These are phyloP conservation scores for Paraplagusia blochii DNA, from an alignment of 2,113 vertebrate genomes.

Conservation along the genomic window DNA sequence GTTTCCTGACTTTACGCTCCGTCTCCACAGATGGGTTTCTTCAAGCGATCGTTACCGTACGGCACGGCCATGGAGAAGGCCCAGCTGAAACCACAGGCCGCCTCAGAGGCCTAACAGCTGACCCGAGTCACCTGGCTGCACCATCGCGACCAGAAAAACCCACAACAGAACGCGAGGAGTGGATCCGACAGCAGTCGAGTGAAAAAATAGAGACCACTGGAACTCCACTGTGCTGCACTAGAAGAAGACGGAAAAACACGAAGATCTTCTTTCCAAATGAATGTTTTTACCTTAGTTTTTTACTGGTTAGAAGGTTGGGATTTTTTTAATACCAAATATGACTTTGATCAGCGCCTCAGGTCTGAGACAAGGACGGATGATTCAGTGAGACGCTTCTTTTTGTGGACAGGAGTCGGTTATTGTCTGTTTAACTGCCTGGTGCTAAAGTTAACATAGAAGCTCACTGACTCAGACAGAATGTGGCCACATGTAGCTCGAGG, in stretches of 20 bases:
- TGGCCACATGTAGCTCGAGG: constrained; percentile 22
- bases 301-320: constrained; percentile 54
- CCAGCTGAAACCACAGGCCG: constrained; percentile 90
- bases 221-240: constrained; percentile 78
- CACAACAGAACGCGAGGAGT: constrained; percentile 31
- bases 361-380: constrained; percentile 12
- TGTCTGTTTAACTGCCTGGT: constrained; percentile 50
- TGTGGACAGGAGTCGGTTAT: constrained; percentile 13
- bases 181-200: constrained; percentile 45
- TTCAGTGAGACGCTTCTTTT: constrained; percentile 21
- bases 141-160: constrained; percentile 62
- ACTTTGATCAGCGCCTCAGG: constrained; percentile 25
- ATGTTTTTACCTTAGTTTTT: constrained; percentile 66
- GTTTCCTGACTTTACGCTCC: not conserved
- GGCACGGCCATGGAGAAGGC: constrained; percentile 96
- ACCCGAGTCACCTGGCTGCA: constrained; percentile 36
- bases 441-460: constrained; percentile 47
- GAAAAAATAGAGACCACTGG: constrained; percentile 73
- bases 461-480: constrained; percentile 32
- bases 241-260: constrained; percentile 56
- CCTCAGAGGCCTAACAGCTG: constrained; percentile 84
- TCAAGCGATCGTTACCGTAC: constrained; percentile 88
- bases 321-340: constrained; percentile 36
- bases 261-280: constrained; percentile 77
- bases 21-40: constrained; percentile 84